Evolutionary conservation across 2,888 invertebrate species (phyloP).

Genomic region (Rotaria sp.): DNA sequence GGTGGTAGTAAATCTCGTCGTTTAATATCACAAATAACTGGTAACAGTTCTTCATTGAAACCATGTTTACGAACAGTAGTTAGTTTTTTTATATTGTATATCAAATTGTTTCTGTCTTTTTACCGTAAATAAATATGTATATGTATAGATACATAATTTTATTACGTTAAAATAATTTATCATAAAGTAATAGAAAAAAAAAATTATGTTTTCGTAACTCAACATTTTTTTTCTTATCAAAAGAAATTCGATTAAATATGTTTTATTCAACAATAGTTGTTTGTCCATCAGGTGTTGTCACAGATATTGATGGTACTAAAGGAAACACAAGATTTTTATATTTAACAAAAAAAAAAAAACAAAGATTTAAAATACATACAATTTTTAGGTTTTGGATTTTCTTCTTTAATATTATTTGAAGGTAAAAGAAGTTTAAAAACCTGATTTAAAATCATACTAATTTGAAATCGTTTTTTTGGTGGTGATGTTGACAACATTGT

Average conservation of each 20-base stretch:
- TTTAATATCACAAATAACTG: neutral
- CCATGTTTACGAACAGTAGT: conserved; percentile 1
- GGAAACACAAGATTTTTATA: neutral
- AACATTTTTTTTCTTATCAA: no score
- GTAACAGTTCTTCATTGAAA: neutral
- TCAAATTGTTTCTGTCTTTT: neutral
- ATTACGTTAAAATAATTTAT: neutral
- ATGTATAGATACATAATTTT: neutral
- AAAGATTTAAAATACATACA: neutral
- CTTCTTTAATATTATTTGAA: neutral
- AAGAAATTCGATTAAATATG: neutral
- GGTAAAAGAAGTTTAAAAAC: neutral
- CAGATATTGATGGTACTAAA: neutral
- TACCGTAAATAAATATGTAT: neutral
- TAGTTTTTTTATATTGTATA: neutral
- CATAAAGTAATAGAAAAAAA: neutral
- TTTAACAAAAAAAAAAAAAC: neutral
- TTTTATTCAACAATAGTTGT: neutral
- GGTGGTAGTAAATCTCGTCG: conserved; percentile 17
- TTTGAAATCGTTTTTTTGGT: neutral
- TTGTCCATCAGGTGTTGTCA: neutral
- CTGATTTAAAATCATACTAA: neutral
- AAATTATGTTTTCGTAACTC: no score
- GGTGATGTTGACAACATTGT: neutral
- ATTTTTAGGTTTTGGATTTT: neutral